Base-by-base conservation (phyloP, 2,113 vertebrate species). In the Strix aluco region DNA sequence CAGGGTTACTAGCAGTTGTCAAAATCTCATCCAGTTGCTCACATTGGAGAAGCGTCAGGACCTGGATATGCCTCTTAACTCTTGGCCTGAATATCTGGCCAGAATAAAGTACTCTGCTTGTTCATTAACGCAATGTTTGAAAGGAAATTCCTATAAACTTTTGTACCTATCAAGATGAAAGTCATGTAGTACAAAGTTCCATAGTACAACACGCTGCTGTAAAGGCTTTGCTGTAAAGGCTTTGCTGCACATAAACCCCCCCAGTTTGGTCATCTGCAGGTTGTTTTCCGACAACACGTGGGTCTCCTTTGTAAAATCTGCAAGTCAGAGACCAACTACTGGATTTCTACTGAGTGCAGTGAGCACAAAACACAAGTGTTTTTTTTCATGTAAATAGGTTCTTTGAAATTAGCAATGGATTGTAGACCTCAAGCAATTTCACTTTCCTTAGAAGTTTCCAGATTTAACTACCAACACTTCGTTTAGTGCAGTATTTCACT, bases 31-130 rank as follows among this genome's bases (percentile, higher is more conserved):
- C 13, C 54, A 26, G 67, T n/a, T 70, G 61, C 38, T 91, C 0
- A 0, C 18, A 22, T 2, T 38, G 59, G 55, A 92, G 70, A 78
- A 61, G 36, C 0, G 0, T 63, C 17, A n/a, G 61, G 47, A 34
- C 47, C 49, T 73, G 66, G 44, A 54, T 72, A 17, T 16, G 18
- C 3, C 29, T 65, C 25, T 38, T 26, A 46, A 36, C 27, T 40
- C 19, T 57, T 44, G 8, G 51, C 40, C 67, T 74, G 51, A 66
- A 22, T 89, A 81, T 62, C 3, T 65, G 55, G 11, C 77, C 27
- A 11, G 11, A 38, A 11, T 26, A 73, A 88, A 81, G 9, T 15
- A 32, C 20, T 52, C n/a, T 63, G 32, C 49, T 69, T 47, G 9
- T 26, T 70, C n/a, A 22, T 30, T 38, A 87, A 21, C 1, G 2